Evolutionary conservation across 2,113 vertebrate species (phyloP), one percentile per base, ranked within the genome.

Genomic region (Caranx melampygus): DNA sequence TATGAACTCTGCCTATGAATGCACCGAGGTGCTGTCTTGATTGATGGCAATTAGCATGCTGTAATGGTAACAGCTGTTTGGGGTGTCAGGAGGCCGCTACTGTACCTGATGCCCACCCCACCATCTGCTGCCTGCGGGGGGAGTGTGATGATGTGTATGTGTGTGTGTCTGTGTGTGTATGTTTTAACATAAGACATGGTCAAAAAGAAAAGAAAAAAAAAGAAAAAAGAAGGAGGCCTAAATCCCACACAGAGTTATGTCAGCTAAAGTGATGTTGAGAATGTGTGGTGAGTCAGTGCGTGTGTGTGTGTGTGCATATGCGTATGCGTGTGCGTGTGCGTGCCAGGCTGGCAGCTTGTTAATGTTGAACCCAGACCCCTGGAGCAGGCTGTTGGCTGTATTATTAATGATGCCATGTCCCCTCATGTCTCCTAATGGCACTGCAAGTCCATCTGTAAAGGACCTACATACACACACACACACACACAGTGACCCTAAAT

Each of bases 31-130:
- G 94, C 95, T 94, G 95, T 95, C 95, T 95, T 97, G 96, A 96
- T 95, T 96, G 96, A 97, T 95, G 95, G 95, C 96, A 97, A 97
- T 97, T 97, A 97, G 96, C 96, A 96, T 96, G 95, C 96, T 95
- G 88, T 97, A 96, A 96, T 94, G 91, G 95, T 96, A 97, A 96
- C 96, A 97, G 96, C 95, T 97, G 96, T 97, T 97, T 94, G 75
- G 91, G 92, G 95, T 95, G 95, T 96, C 96, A 95, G 95, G 96
- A 96, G 95, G 95, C 96, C 95, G 95, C 85, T 84, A 86, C 85
- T 89, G 94, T 96, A 95, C 95, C 96, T 94, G 92, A 93, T 91
- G 92, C 96, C 96, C 96, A 96, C 95, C 20, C 92, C 34, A 89
- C 96, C 96, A 97, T 97, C 97, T 98, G 97, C 92, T 87, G 87